Evolutionary conservation across 1,140 invertebrate species (phyloP).

Genomic region (Pogonomyrmex barbatus): DNA sequence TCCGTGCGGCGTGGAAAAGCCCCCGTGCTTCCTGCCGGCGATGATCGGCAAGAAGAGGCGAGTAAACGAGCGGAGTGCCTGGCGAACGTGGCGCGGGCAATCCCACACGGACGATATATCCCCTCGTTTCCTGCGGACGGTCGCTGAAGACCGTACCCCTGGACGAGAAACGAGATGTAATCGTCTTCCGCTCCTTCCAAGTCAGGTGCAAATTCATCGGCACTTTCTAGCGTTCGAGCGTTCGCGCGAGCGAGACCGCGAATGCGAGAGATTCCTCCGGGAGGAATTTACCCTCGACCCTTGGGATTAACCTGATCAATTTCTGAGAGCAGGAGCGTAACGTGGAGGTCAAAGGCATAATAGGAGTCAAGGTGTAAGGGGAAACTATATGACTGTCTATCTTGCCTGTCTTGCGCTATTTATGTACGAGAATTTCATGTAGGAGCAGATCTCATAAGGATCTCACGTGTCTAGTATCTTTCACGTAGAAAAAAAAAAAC

Average conservation of each 20-base stretch:
- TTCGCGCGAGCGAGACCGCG: background rate
- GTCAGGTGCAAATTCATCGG: constrained; percentile 59
- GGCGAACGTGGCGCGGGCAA: constrained; percentile 40
- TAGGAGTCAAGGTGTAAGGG: background rate
- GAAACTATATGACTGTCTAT: background rate
- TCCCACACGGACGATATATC: constrained; percentile 63
- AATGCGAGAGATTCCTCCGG: constrained; percentile 13
- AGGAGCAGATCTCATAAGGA: background rate
- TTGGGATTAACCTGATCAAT: constrained; percentile 35
- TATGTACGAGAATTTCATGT: background rate
- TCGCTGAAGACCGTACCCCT: constrained; percentile 64
- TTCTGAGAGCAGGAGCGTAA: background rate
- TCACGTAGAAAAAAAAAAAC: background rate
- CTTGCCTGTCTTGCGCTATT: constrained; percentile 3
- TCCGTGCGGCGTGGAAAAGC: constrained; percentile 60
- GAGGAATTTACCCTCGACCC: constrained; percentile 33
- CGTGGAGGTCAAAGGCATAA: constrained; percentile 8
- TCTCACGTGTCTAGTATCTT: constrained; percentile 3
- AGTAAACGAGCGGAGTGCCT: constrained; percentile 50
- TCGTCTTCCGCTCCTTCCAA: constrained; percentile 66
- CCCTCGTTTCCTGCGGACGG: constrained; percentile 66
- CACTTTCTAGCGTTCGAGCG: constrained; percentile 62
- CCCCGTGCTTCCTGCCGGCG: constrained; percentile 64
- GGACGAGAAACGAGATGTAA: constrained; percentile 70
- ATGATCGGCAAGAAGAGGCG: constrained; percentile 63